Percentiles rank a stretch among this genome's conserved stretches.
These are phyloP conservation scores for Cydia pomonella DNA, from an alignment of 1,140 invertebrate species.

Conservation along the genomic window DNA sequence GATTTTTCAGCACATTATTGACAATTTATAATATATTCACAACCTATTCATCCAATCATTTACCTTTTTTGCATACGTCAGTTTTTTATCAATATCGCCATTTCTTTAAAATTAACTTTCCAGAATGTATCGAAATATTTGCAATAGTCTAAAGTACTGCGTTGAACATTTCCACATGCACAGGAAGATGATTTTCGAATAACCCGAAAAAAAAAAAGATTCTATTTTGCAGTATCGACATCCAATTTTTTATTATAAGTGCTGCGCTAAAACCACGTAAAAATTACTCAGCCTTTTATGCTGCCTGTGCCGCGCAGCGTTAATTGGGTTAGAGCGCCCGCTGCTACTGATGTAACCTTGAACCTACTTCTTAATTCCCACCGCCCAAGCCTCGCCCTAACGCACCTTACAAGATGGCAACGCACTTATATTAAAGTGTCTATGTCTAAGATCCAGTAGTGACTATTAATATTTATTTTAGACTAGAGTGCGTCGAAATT, in stretches of 20 bases:
- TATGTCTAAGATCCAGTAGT: too few relatives aligned
- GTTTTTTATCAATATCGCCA: not conserved
- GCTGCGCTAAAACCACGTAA: not conserved
- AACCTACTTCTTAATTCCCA: not conserved
- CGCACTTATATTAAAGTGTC: too few relatives aligned
- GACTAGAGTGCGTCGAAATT: too few relatives aligned
- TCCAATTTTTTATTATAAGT: not conserved
- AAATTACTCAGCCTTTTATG: not conserved
- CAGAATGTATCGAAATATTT: not conserved
- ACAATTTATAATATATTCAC: too few relatives aligned
- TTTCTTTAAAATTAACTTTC: not conserved
- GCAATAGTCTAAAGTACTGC: too few relatives aligned
- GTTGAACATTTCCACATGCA: too few relatives aligned
- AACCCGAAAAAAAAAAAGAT: not conserved
- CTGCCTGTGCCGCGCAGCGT: not conserved
- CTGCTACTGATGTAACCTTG: not conserved
- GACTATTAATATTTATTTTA: too few relatives aligned
- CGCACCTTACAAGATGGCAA: not conserved
- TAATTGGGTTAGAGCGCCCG: too few relatives aligned
- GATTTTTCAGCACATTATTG: not conserved
- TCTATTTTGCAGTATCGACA: not conserved
- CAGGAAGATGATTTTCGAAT: too few relatives aligned
- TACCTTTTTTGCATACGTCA: not conserved
- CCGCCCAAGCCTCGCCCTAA: not conserved
- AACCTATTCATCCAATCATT: too few relatives aligned